Evolutionary conservation across 2,113 vertebrate genomes (phyloP), one percentile per base, ranked within the genome.

Genomic region (Campylorhamphus procurvoides): DNA sequence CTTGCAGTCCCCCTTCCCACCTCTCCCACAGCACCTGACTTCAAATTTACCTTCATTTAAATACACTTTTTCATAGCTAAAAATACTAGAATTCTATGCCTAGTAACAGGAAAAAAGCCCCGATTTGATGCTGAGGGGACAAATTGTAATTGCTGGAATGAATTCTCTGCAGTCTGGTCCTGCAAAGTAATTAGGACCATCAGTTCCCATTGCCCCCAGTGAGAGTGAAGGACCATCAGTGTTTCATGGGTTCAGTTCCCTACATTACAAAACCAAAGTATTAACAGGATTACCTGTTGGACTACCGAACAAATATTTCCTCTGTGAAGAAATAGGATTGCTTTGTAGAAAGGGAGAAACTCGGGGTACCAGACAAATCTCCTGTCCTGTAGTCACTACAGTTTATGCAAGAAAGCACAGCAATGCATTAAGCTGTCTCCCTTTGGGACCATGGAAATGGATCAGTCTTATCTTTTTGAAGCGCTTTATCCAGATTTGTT

Each of bases 401-500:
- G 33, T 55, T 96, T 79, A 60, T 0, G 13, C 46, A 67, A 79
- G 42, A 50, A 94, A 85, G 39, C n/a, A 85, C 23, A 87, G 59
- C 55, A 69, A 84, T 40, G 39, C 67, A 63, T 29, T 47, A 69
- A 87, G 42, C 14, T 64, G 64, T 69, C 27, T 91, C 55, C 93
- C 82, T 88, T 77, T 90, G 78, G 46, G 79, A 88, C 55, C 14
- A 52, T 0, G 5, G 68, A 69, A 93, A 76, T 74, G 35, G 42
- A 90, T 78, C 59, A 10, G 8, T 66, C 27, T 49, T 68, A 27
- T 77, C 46, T 79, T 81, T 94, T 89, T 89, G 14, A 85, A 62
- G 62, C 69, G 58, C 53, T 94, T 93, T 73, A 83, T 83, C 42
- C 63, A 91, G 62, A 94, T 80, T 85, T 84, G 58, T 68, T 87